Base-by-base conservation (phyloP, 1,140 invertebrate species). In the Hylyphantes graminicola region DNA sequence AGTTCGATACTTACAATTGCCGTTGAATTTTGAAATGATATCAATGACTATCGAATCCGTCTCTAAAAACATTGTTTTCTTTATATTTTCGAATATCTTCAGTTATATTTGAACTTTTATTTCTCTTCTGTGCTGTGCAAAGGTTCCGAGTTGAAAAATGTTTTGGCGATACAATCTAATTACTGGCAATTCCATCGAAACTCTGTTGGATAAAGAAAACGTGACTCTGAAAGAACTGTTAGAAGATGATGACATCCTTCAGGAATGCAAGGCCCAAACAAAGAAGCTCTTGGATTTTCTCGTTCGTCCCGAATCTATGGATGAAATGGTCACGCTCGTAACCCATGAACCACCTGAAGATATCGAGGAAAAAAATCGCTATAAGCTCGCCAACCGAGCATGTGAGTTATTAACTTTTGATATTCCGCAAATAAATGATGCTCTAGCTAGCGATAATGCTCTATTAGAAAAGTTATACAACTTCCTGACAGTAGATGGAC, bases 181-280 rank as follows among this genome's bases (percentile, higher is more conserved):
- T 88, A 92, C 93, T 87, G 93, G 93, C 74, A 92, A 93, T 76
- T 92, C 94, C 88, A 93, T 95, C 87, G 94, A 94, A 87, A 92
- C 93, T 87, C 89, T 95, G 68, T 92, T 95, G 85, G 92, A 93
- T 87, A 94, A 94, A 90, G 93, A 94, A 96, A 94, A 96, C 93
- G 93, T 97, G 70, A 97, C 94, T 19, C 91, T 99, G 70, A 92
- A 93, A 87, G 95, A 97, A 90, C 91, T 99, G 79, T 93, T 98
- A 92, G 95, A 98, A 89, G 95, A 97, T 90, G 96, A 97, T 89
- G 96, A 98, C 90, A 95, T 98, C 88, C 92, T 99, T 85, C 96
- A 97, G 90, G 96, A 99, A 93, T 97, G 96, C 90, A 97, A 96
- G 92, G 93, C 93, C 86, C 95, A 96, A 89, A 98, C 97, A 90